Percentiles rank a stretch among this genome's conserved stretches.
Evolutionary conservation across 2,888 invertebrate species (phyloP).

Genomic region (Cyaniris semiargus): DNA sequence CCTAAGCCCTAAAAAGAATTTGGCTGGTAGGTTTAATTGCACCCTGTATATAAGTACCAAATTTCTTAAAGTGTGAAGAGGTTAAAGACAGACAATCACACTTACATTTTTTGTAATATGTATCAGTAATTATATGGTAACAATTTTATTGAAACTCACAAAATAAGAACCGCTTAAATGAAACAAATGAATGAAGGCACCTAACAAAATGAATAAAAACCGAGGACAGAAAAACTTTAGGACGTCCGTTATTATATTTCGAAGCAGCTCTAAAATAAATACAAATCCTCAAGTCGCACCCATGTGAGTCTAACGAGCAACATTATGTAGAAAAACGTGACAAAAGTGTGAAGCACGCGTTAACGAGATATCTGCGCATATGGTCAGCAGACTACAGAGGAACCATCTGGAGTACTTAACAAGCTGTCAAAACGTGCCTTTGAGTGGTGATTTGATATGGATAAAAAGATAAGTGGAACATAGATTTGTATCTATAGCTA

Average conservation of each 20-base stretch:
- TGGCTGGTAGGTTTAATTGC: no score
- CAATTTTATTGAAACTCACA: neutral
- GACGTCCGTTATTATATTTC: neutral
- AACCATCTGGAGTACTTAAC: conserved; percentile 33
- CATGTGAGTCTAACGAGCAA: conserved; percentile 27
- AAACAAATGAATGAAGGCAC: neutral
- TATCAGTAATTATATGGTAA: neutral
- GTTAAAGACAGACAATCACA: no score
- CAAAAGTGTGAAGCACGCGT: conserved; percentile 33
- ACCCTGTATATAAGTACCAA: no score
- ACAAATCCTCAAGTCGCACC: conserved; percentile 18
- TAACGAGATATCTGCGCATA: conserved; percentile 32
- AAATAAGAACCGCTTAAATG: neutral
- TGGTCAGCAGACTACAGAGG: conserved; percentile 33
- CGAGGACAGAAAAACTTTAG: neutral
- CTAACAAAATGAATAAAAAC: neutral
- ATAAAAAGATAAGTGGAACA: conserved; percentile 5
- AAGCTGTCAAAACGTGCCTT: conserved; percentile 28
- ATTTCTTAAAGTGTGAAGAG: no score
- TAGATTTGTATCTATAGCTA: neutral
- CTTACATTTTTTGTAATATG: no score
- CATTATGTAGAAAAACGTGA: conserved; percentile 32
- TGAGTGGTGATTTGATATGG: conserved; percentile 28
- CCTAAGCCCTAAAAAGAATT: no score
- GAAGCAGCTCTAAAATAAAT: neutral